Conservation (phyloP, 2,888 invertebrate genomes). For the Synergus laeviventris region DNA sequence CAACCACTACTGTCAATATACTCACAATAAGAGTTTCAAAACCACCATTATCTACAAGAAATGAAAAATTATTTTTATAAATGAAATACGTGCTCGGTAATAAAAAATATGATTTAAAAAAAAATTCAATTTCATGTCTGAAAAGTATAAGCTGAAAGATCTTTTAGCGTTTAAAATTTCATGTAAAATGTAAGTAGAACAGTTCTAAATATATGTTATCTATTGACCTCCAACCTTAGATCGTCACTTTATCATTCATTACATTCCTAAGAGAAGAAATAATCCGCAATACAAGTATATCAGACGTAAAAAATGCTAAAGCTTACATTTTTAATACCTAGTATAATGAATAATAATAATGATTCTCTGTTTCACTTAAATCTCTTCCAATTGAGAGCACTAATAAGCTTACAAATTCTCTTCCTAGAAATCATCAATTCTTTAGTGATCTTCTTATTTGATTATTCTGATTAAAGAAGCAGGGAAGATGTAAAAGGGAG, state of each 20-base stretch:
- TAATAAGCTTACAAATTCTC: conserved; percentile 1
- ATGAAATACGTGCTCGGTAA: neutral
- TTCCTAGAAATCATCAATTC: neutral
- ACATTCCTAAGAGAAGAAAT: neutral
- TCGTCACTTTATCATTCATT: neutral
- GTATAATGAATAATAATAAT: neutral
- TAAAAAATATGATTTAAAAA: neutral
- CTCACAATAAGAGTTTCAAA: neutral
- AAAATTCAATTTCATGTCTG: too few species aligned
- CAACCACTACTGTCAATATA: neutral
- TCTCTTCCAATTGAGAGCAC: neutral
- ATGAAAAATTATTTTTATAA: neutral
- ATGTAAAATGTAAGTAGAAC: too few species aligned
- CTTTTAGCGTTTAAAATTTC: too few species aligned
- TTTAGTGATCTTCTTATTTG: conserved; percentile 11
- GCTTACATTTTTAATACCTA: neutral
- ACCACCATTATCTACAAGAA: neutral
- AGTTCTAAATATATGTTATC: too few species aligned
- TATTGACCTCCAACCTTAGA: neutral
- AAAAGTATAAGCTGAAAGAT: too few species aligned
- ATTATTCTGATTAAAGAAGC: conserved; percentile 27
- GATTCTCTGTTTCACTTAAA: neutral
- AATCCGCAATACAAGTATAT: neutral
- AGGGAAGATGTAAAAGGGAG: conserved; percentile 2
- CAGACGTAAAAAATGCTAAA: neutral